These are phyloP conservation scores for Isichthys henryi DNA, from an alignment of 2,113 vertebrate genomes.

Conservation along the genomic window DNA sequence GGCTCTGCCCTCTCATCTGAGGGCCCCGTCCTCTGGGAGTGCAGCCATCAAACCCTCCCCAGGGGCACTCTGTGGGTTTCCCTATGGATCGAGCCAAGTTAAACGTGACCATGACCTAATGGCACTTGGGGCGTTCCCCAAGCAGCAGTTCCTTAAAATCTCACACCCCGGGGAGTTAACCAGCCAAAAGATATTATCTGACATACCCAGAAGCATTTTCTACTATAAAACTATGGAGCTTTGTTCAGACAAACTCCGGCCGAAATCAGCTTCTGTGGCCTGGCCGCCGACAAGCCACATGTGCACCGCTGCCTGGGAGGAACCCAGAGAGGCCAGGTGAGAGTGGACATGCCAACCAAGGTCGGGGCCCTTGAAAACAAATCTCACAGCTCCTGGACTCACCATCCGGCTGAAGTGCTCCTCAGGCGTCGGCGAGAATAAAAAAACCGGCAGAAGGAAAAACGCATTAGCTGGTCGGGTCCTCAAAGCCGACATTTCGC, in stretches of 20 bases:
- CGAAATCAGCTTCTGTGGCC: not conserved
- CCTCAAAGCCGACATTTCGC: not conserved
- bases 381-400: not conserved
- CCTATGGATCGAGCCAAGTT: not conserved
- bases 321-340: not conserved
- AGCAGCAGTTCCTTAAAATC: not conserved
- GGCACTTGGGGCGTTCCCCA: not conserved
- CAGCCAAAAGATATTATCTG: not conserved
- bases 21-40: not conserved
- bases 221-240: not conserved
- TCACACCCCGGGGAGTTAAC: not conserved
- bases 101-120: not conserved
- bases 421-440: not conserved
- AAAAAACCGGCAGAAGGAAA: not conserved
- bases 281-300: not conserved
- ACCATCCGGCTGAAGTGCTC: not conserved
- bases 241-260: not conserved
- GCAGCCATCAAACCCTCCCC: not conserved
- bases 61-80: not conserved
- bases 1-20: constrained; percentile 49
- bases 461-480: not conserved
- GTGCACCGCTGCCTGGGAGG: not conserved
- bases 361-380: not conserved
- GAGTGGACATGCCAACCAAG: not conserved
- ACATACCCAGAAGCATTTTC: constrained; percentile 61